Evolutionary conservation across 1,140 invertebrate species (phyloP).

Genomic region (Zaprionus lachaisei): DNA sequence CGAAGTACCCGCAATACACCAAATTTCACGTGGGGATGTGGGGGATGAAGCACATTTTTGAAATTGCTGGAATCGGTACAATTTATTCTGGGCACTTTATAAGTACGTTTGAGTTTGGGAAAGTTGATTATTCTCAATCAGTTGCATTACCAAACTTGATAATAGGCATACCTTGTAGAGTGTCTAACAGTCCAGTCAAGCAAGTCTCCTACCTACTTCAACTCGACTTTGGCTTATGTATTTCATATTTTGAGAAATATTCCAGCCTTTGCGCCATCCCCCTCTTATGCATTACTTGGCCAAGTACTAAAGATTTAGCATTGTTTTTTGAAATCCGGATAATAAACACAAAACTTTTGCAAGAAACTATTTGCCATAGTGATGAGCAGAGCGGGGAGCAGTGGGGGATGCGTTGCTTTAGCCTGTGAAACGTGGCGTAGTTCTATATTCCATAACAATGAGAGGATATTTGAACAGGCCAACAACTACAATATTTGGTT

Average conservation of each 20-base stretch:
- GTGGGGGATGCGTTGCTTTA: not conserved
- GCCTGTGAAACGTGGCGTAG: not conserved
- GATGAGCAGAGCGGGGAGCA: not conserved
- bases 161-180: not conserved
- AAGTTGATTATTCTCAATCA: not conserved
- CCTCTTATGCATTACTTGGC: not conserved
- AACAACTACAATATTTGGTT: not conserved
- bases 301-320: not conserved
- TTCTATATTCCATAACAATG: not conserved
- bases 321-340: conserved; percentile 3
- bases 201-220: not conserved
- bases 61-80: not conserved
- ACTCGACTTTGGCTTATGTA: not conserved
- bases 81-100: not conserved
- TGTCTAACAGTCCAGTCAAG: not conserved
- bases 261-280: not conserved
- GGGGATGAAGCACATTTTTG: not conserved
- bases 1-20: conserved; percentile 1
- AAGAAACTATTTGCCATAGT: not conserved
- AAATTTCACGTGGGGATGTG: not conserved
- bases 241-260: not conserved
- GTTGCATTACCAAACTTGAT: not conserved
- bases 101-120: not conserved
- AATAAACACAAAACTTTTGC: conserved; percentile 7
- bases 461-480: not conserved